Evolutionary conservation across 30 jellyfish, hydroid and myxozoan genomes (phyloP), one percentile per base, ranked within the genome.

Genomic region (Turritopsis rubra): DNA sequence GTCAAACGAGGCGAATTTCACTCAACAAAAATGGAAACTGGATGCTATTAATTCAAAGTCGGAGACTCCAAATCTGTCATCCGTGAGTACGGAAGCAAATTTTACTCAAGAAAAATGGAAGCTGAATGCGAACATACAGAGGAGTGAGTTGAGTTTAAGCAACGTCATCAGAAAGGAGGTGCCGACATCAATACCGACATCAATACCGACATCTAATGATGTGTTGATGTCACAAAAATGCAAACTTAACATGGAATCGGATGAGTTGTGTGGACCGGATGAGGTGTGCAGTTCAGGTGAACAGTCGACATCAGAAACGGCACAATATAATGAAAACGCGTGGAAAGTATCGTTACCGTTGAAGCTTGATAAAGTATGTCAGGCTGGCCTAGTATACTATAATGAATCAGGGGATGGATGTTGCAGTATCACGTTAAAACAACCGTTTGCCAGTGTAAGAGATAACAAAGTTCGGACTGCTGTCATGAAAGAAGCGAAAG

Each of bases 401-500:
- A 68, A 16, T 27, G 77, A 68, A n/a, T 68, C 77, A 0, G 30
- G 30, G 19, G 77, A 68, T 68, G 31, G 30, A 8, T 68, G 77
- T 68, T 68, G 31, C 28, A 68, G 77, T 22, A 68, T 27, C 28
- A 68, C 31, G 30, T 19, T 68, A 8, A 68, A 68, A 68, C 77
- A 68, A 1, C 77, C 77, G 21, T 68, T n/a, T 1, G 8, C 28
- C 22, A 27, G 8, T 0, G 77, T 68, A 17, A 9, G 31, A n/a
- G 77, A 68, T 68, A 27, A 23, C 31, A 68, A 68, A 68, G 17
- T 68, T 1, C 28, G 30, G 21, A 68, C 28, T n/a, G 77, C 77
- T 68, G 77, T 88, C 0, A 83, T 79, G 68, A 79, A 88, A 72
- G 86, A 79, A 28, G 89, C 90, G 21, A 84, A 83, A 65, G 86